Conservation (phyloP, 64 coral and sea anemone genomes). For the Pachyseris speciosa region DNA sequence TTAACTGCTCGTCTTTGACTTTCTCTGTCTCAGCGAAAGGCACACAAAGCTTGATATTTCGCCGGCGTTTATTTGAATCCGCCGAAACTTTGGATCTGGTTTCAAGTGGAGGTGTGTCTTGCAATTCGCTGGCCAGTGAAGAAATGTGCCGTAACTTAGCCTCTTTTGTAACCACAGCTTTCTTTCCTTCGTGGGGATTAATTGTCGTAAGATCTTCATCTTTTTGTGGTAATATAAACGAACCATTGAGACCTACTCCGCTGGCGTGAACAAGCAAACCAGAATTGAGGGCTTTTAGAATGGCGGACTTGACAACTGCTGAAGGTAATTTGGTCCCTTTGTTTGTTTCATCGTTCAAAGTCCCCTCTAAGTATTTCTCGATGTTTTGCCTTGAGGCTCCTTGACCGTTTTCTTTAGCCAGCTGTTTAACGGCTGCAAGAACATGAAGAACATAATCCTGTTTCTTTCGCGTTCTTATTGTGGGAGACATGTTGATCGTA, state of each 20-base stretch:
- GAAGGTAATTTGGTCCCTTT: not conserved
- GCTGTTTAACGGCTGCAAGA: constrained; percentile 18
- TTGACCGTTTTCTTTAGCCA: constrained; percentile 4
- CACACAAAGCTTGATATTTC: constrained; percentile 12
- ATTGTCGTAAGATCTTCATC: not conserved
- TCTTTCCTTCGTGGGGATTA: not conserved
- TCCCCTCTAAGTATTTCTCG: not conserved
- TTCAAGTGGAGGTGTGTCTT: not conserved
- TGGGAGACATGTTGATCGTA: not conserved
- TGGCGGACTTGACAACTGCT: constrained; percentile 46
- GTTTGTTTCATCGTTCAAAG: constrained; percentile 12
- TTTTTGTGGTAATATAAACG: constrained; percentile 46
- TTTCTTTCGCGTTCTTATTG: not conserved
- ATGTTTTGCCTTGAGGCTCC: constrained; percentile 63
- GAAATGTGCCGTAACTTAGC: constrained; percentile 52
- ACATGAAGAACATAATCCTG: constrained; percentile 3
- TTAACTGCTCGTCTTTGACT: not conserved
- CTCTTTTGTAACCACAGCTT: constrained; percentile 56
- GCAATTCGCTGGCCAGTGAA: constrained; percentile 1
- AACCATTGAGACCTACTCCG: constrained; percentile 86
- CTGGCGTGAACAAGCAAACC: constrained; percentile 71
- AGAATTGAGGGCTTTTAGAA: constrained; percentile 44
- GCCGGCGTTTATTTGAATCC: constrained; percentile 42
- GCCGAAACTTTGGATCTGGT: not conserved
- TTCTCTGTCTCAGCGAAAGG: not conserved